Evolutionary conservation across 2,113 vertebrate species (phyloP).

Genomic region (Eulemur macaco): DNA sequence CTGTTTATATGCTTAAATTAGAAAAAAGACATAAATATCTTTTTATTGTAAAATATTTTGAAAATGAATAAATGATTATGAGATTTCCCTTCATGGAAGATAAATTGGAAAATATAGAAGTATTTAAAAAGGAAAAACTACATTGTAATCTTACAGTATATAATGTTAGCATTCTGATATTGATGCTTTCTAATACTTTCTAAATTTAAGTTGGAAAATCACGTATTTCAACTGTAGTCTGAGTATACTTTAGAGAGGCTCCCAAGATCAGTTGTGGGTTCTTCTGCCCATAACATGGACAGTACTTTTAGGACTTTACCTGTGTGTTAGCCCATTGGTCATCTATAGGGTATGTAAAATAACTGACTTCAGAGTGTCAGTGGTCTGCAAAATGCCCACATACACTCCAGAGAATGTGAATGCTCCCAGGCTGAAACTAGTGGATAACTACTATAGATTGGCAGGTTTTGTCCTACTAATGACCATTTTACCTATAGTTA

Average conservation of each 20-base stretch:
- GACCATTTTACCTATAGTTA: background rate
- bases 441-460: background rate
- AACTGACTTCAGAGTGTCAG: background rate
- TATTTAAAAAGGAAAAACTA: conserved; percentile 27
- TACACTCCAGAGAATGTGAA: background rate
- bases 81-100: background rate
- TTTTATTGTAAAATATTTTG: background rate
- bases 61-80: background rate
- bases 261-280: background rate
- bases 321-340: background rate
- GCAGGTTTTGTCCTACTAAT: background rate
- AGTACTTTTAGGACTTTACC: background rate
- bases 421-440: background rate
- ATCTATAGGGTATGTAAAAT: background rate
- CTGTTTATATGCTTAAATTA: background rate
- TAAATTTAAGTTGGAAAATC: background rate
- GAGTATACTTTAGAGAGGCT: background rate
- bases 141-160: background rate
- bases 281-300: background rate
- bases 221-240: background rate
- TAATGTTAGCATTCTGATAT: conserved; percentile 9
- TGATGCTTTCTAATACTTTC: conserved; percentile 15
- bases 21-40: background rate
- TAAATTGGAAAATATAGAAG: background rate
- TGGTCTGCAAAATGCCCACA: background rate